phyloP scores from a whole-genome alignment of 2,113 vertebrate species.

The Chroicocephalus ridibundus region DNA sequence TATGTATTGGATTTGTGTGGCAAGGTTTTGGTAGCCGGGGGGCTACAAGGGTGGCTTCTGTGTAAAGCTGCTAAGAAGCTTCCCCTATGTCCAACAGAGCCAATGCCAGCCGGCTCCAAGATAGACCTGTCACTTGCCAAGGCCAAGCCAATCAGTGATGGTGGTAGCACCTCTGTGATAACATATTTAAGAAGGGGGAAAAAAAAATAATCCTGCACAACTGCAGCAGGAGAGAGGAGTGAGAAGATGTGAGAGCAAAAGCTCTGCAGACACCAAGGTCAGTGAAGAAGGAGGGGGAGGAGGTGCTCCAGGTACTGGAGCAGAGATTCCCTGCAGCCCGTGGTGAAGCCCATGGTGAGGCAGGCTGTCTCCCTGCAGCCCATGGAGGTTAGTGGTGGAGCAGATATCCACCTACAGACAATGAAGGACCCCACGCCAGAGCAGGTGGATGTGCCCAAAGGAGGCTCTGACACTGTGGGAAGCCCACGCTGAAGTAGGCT shows the following conservation, averaged over 20 bases:
- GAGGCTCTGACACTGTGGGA: fast-evolving
- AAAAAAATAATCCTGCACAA: background rate
- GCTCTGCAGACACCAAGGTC: background rate
- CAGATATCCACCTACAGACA: background rate
- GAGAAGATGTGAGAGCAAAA: background rate
- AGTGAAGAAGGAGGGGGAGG: background rate
- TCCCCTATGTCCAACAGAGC: fast-evolving
- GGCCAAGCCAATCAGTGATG: fast-evolving
- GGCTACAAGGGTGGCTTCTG: background rate
- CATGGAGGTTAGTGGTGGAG: background rate
- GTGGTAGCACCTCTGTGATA: background rate
- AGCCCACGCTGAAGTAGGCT: background rate
- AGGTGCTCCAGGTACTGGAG: background rate
- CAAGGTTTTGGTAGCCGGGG: background rate
- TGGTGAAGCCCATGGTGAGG: background rate
- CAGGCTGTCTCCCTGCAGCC: background rate
- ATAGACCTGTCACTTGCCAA: fast-evolving
- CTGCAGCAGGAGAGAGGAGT: background rate
- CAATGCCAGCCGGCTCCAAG: background rate
- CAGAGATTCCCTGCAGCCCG: background rate
- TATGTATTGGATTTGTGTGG: fast-evolving
- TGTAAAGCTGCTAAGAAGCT: background rate
- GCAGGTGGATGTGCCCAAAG: background rate
- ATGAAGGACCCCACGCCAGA: fast-evolving
- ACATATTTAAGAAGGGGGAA: background rate